These are phyloP conservation scores for Lepilemur ruficaudatus DNA, from an alignment of 2,797 vertebrate genomes.

Conservation along the genomic window DNA sequence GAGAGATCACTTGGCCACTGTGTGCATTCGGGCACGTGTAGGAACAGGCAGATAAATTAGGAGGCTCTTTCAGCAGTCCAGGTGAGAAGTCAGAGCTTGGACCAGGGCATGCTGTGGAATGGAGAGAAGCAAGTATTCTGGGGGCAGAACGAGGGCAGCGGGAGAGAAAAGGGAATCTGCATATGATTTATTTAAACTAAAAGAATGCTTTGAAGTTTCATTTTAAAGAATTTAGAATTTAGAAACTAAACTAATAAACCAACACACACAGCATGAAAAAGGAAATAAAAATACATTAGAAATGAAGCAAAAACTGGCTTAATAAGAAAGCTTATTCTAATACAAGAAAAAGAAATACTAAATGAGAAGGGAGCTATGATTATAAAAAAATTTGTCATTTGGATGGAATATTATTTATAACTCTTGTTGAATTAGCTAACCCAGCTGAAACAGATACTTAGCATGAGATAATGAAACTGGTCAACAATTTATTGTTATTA, in stretches of 20 bases:
- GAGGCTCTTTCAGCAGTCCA: not conserved
- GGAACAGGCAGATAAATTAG: not conserved
- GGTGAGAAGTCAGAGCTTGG: not conserved
- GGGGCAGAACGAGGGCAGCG: not conserved
- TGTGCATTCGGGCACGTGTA: not conserved
- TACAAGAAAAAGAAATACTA: not conserved
- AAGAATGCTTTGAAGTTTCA: conserved; percentile 15
- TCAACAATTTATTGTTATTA: conserved; percentile 43
- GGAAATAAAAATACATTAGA: conserved; percentile 23
- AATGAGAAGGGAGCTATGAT: conserved; percentile 43
- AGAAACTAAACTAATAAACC: not conserved
- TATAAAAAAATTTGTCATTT: conserved; percentile 55
- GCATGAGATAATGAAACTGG: conserved; percentile 44
- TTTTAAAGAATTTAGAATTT: conserved; percentile 52
- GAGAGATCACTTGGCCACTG: not conserved
- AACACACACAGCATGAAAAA: conserved; percentile 19
- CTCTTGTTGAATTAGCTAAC: conserved; percentile 43
- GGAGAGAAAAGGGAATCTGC: not conserved
- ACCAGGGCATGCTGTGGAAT: not conserved
- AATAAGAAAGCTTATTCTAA: conserved; percentile 21
- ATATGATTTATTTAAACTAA: not conserved
- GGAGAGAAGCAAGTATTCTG: not conserved
- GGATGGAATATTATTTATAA: conserved; percentile 45
- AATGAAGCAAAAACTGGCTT: conserved; percentile 7
- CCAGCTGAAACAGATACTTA: conserved; percentile 10